Evolutionary conservation across 2,113 vertebrate species (phyloP).

Genomic region (Dunckerocampus dactyliophorus): DNA sequence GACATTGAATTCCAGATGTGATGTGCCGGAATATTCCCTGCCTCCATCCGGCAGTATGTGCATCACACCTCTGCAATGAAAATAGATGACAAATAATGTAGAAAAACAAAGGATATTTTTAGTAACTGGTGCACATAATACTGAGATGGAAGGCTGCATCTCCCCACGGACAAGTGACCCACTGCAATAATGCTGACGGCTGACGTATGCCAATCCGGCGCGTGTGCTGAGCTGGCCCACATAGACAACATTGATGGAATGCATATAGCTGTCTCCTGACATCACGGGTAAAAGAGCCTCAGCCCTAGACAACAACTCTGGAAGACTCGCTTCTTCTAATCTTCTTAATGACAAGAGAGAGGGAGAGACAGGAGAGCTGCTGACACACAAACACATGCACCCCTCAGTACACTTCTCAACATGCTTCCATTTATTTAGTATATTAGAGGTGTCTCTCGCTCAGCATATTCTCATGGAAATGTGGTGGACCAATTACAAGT

Average conservation of each 20-base stretch:
- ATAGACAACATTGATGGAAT: conserved; percentile 57
- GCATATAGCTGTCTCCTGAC: conserved; percentile 51
- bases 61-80: too few species aligned
- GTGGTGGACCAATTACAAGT: conserved; percentile 31
- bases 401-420: conserved; percentile 6
- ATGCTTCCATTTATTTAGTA: conserved; percentile 14
- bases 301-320: not conserved
- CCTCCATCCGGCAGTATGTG: too few species aligned
- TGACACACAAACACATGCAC: conserved; percentile 11
- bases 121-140: not conserved
- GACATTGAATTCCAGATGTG: not conserved
- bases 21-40: not conserved
- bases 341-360: conserved; percentile 32
- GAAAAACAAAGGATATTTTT: not conserved
- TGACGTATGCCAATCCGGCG: conserved; percentile 33
- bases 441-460: conserved; percentile 37
- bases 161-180: conserved; percentile 15
- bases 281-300: conserved; percentile 22
- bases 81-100: too few species aligned
- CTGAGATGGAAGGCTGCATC: conserved; percentile 10
- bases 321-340: conserved; percentile 30
- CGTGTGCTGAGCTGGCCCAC: conserved; percentile 51
- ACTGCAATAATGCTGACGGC: conserved; percentile 47
- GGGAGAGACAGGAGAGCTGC: not conserved
- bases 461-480: conserved; percentile 57